Evolutionary conservation across 1,140 invertebrate species (phyloP).

Genomic region (Drosophila mayri): DNA sequence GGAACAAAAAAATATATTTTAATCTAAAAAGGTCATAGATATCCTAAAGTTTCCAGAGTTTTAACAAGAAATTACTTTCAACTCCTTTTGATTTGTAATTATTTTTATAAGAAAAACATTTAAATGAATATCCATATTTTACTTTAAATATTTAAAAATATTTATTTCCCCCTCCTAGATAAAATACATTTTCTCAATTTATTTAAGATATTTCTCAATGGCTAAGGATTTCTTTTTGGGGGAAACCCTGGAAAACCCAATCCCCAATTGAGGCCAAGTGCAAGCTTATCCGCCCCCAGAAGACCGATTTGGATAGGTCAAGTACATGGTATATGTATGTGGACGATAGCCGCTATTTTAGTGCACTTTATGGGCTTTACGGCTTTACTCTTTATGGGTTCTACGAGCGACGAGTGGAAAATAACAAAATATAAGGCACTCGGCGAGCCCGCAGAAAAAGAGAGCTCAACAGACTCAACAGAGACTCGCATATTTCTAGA

Average conservation of each 20-base stretch:
- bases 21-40: too few relatives aligned
- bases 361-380: constrained; percentile 40
- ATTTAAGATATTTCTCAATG: not conserved
- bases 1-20: too few relatives aligned
- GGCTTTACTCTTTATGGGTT: constrained; percentile 1
- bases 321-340: constrained; percentile 15
- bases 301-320: constrained; percentile 34
- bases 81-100: too few relatives aligned
- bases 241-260: not conserved
- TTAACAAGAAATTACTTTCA: too few relatives aligned
- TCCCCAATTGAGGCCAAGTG: constrained; percentile 29
- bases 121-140: too few relatives aligned
- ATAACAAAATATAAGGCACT: not conserved
- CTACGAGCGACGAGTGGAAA: not conserved
- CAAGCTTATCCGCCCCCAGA: constrained; percentile 10
- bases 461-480: constrained; percentile 32
- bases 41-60: too few relatives aligned
- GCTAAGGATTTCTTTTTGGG: not conserved
- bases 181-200: not conserved
- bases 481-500: constrained; percentile 60
- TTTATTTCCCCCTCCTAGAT: too few relatives aligned
- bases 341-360: constrained; percentile 4
- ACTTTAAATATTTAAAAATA: too few relatives aligned
- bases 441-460: constrained; percentile 9
- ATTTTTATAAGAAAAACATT: too few relatives aligned